Evolutionary conservation across 1,140 invertebrate genomes (phyloP).

Genomic region (Drepana arcuata): DNA sequence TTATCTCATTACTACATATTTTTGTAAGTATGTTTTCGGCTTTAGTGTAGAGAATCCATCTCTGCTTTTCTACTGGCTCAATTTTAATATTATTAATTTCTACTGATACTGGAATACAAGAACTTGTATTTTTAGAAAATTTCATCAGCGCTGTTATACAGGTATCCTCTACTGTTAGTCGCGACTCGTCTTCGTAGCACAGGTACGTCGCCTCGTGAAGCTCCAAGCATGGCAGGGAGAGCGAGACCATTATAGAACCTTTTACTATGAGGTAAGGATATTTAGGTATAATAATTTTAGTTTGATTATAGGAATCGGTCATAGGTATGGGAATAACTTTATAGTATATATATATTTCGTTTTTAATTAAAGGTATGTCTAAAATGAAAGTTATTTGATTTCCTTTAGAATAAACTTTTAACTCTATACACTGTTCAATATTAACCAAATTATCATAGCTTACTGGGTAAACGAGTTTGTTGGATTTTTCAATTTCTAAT

Average conservation of each 20-base stretch:
- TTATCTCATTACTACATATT: too few species aligned
- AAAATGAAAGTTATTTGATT: conserved; percentile 17
- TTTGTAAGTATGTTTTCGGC: too few species aligned
- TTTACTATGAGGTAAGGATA: conserved; percentile 14
- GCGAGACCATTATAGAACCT: conserved; percentile 8
- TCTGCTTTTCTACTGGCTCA: too few species aligned
- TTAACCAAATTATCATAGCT: conserved; percentile 13
- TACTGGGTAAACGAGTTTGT: conserved; percentile 10
- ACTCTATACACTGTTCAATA: conserved; percentile 10
- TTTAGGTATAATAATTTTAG: conserved; percentile 12
- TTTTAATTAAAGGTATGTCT: conserved; percentile 9
- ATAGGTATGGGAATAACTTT: conserved; percentile 11
- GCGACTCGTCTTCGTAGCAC: conserved; percentile 3
- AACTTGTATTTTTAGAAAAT: conserved; percentile 5
- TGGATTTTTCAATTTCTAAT: conserved; percentile 9
- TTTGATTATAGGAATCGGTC: background rate
- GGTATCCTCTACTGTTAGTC: conserved; percentile 1
- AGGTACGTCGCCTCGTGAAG: conserved; percentile 7
- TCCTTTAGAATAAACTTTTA: conserved; percentile 14
- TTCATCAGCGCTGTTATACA: conserved; percentile 10
- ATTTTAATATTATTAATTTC: too few species aligned
- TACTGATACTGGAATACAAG: too few species aligned
- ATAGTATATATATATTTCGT: conserved; percentile 11
- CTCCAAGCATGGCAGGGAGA: conserved; percentile 11
- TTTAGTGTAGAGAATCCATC: too few species aligned